A percentile compares a stretch with the other conserved stretches of the same genome.
Conservation (phyloP, 2,113 vertebrate genomes). For the Varanus komodoensis region DNA sequence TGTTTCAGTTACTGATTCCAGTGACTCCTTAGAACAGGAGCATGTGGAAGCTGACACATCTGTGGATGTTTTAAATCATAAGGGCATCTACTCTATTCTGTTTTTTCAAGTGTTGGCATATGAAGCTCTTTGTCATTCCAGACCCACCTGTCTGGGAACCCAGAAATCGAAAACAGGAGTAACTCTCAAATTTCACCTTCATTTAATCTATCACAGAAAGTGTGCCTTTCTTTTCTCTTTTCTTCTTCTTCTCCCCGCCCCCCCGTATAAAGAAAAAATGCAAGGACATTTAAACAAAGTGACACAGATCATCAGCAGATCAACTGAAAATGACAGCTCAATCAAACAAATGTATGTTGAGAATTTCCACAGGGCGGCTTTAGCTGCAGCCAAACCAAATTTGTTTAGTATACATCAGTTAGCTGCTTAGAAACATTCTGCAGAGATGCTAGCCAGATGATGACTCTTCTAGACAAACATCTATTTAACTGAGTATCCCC, state of each 20-base stretch:
- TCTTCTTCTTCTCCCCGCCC: neutral
- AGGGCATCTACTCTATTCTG: slow-evolving; percentile 75
- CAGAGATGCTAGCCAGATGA: slow-evolving; percentile 79
- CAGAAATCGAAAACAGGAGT: slow-evolving; percentile 85
- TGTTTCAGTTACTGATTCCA: slow-evolving; percentile 78
- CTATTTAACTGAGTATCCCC: slow-evolving; percentile 78
- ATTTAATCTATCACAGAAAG: slow-evolving; percentile 86
- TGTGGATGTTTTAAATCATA: slow-evolving; percentile 84
- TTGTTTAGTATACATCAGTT: slow-evolving; percentile 85
- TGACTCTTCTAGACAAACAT: slow-evolving; percentile 84
- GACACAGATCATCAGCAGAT: slow-evolving; percentile 89
- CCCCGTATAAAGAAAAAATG: slow-evolving; percentile 73
- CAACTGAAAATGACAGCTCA: slow-evolving; percentile 87
- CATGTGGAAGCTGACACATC: slow-evolving; percentile 82
- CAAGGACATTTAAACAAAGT: slow-evolving; percentile 88
- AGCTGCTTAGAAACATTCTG: slow-evolving; percentile 82
- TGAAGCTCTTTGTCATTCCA: slow-evolving; percentile 83
- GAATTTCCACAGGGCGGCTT: slow-evolving; percentile 84
- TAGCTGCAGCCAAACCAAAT: slow-evolving; percentile 83
- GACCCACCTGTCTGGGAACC: slow-evolving; percentile 82
- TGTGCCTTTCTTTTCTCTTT: slow-evolving; percentile 75
- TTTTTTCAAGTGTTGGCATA: slow-evolving; percentile 75
- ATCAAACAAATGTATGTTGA: slow-evolving; percentile 88
- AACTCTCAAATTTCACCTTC: slow-evolving; percentile 85
- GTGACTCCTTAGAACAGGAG: slow-evolving; percentile 71